Evolutionary conservation across 2,888 invertebrate genomes (phyloP).

Genomic region (Habroteleia sp.): DNA sequence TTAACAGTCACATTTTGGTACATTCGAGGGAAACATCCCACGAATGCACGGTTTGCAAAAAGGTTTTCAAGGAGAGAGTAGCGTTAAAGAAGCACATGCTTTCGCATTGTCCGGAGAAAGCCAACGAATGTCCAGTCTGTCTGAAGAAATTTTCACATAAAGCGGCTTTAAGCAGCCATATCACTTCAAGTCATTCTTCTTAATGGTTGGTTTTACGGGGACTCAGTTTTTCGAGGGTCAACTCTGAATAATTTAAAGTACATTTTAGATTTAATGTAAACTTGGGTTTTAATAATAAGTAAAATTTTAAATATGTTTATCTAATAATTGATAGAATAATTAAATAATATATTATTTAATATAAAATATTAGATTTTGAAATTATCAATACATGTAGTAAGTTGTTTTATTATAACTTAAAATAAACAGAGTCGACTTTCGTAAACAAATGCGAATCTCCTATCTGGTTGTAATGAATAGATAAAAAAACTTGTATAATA

Average conservation of each 20-base stretch:
- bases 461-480: conserved; percentile 8
- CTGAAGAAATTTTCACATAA: conserved; percentile 76
- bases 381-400: too few species aligned
- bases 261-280: neutral
- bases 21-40: conserved; percentile 77
- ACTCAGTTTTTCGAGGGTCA: neutral
- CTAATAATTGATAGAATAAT: too few species aligned
- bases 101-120: conserved; percentile 73
- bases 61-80: conserved; percentile 73
- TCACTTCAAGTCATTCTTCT: conserved; percentile 74
- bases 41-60: conserved; percentile 76
- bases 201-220: conserved; percentile 64
- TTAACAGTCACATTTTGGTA: conserved; percentile 78
- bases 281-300: too few species aligned
- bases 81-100: conserved; percentile 75
- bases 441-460: neutral
- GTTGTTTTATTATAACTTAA: neutral
- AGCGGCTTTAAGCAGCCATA: conserved; percentile 74
- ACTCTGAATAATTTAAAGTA: neutral
- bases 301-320: too few species aligned
- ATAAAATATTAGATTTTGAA: too few species aligned
- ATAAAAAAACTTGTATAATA: conserved; percentile 7
- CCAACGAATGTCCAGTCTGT: conserved; percentile 75
- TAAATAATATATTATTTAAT: too few species aligned
- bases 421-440: neutral